Conservation (phyloP, 2,888 invertebrate genomes). For the Beris morrisii region DNA sequence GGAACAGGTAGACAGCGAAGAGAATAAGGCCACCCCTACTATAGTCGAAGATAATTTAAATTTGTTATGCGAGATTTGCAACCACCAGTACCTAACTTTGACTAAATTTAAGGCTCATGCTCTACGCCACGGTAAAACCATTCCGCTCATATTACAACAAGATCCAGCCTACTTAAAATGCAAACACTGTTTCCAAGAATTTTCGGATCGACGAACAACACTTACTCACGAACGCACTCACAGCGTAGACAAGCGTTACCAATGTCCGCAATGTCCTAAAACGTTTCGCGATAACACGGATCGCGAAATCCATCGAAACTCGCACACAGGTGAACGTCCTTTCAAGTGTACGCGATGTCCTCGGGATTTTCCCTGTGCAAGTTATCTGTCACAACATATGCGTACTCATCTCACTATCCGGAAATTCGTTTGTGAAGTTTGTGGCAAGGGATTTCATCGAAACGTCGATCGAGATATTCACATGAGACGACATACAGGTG, state of each 20-base stretch:
- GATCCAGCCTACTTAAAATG: constrained; percentile 32
- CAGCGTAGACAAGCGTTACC: constrained; percentile 25
- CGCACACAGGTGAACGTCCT: constrained; percentile 40
- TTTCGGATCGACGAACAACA: constrained; percentile 34
- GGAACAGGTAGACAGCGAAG: no score
- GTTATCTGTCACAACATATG: constrained; percentile 38
- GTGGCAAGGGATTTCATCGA: constrained; percentile 38
- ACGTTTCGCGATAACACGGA: constrained; percentile 40
- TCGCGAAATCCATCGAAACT: constrained; percentile 36
- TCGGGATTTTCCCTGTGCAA: constrained; percentile 37
- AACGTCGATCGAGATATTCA: constrained; percentile 39
- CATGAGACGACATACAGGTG: constrained; percentile 38
- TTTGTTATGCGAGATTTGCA: constrained; percentile 3
- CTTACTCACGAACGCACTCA: constrained; percentile 34
- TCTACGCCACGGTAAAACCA: neutral
- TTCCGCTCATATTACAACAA: neutral
- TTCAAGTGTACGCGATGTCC: constrained; percentile 39
- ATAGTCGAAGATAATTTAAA: no score
- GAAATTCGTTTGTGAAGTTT: constrained; percentile 39
- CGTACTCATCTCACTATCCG: constrained; percentile 40
- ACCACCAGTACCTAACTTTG: neutral
- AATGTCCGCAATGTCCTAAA: constrained; percentile 38
- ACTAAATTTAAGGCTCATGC: neutral
- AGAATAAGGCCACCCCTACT: no score
- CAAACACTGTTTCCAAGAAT: constrained; percentile 36